phyloP scores from a whole-genome alignment of 2,797 vertebrate genomes.

The Rhadinocentrus ornatus region DNA sequence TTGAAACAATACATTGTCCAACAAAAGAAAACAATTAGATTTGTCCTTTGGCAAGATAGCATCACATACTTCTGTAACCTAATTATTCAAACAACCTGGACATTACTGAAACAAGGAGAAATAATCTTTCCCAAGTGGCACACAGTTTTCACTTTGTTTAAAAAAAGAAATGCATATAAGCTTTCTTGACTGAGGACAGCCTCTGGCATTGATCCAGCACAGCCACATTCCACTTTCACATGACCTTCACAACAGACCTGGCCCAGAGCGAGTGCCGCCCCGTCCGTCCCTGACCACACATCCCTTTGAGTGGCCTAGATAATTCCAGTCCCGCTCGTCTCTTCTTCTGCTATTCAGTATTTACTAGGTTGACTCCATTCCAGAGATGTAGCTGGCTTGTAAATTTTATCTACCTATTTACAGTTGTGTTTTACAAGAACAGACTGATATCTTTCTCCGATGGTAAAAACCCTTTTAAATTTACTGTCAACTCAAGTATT shows the following conservation, averaged over 20 bases:
- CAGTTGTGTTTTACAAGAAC: slow-evolving; percentile 61
- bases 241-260: slow-evolving; percentile 67
- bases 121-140: slow-evolving; percentile 56
- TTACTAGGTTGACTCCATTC: slow-evolving; percentile 64
- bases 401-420: slow-evolving; percentile 58
- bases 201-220: slow-evolving; percentile 58
- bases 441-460: slow-evolving; percentile 26
- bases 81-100: slow-evolving; percentile 59
- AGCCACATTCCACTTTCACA: slow-evolving; percentile 73
- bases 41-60: slow-evolving; percentile 22
- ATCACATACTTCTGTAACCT: slow-evolving; percentile 38
- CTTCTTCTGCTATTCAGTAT: slow-evolving; percentile 31
- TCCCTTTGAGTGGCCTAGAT: slow-evolving; percentile 61
- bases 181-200: slow-evolving; percentile 49
- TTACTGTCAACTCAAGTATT: slow-evolving; percentile 6
- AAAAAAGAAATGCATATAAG: slow-evolving; percentile 45
- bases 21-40: slow-evolving; percentile 2
- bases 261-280: slow-evolving; percentile 49
- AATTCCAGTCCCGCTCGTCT: slow-evolving; percentile 54
- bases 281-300: slow-evolving; percentile 54
- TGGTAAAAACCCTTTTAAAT: slow-evolving; percentile 23
- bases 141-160: slow-evolving; percentile 61
- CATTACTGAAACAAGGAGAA: slow-evolving; percentile 27
- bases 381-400: slow-evolving; percentile 55
- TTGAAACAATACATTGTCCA: slow-evolving; percentile 3